These are phyloP conservation scores for Fregata magnificens DNA, from an alignment of 2,113 vertebrate species.

Conservation along the genomic window DNA sequence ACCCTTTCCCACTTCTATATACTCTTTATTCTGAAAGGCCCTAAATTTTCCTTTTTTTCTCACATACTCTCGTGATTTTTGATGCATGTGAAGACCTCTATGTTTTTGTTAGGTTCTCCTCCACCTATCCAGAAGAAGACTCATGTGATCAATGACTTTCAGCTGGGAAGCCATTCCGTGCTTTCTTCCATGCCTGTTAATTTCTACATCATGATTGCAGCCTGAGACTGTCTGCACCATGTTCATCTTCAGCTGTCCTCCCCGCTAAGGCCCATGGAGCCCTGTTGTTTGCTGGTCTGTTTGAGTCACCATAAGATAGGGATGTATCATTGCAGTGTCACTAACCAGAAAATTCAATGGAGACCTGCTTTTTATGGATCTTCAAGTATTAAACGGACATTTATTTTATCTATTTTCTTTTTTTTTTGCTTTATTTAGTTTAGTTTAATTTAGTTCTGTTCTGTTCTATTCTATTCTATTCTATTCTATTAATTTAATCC, in stretches of 20 bases:
- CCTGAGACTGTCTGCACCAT: not conserved
- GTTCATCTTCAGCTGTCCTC: not conserved
- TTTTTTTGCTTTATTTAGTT: not conserved
- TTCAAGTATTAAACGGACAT: not conserved
- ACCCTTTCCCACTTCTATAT: accelerated
- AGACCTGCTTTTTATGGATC: not conserved
- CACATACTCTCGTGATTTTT: not conserved
- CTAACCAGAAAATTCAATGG: not conserved
- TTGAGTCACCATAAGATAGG: not conserved
- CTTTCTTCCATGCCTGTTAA: not conserved
- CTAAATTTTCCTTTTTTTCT: not conserved
- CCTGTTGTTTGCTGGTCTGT: not conserved
- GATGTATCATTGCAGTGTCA: not conserved
- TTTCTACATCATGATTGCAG: not conserved
- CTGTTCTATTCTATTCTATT: not conserved
- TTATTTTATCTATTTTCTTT: not conserved
- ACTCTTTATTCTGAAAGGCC: not conserved
- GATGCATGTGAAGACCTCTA: not conserved
- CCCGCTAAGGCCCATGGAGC: not conserved
- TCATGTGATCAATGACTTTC: not conserved
- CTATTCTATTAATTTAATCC: not conserved
- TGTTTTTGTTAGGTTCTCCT: not conserved
- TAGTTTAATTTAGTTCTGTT: not conserved
- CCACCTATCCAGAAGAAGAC: not conserved
- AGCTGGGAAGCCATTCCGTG: not conserved